Percentiles rank a stretch among this genome's conserved stretches.
Conservation (phyloP, 2,797 vertebrate genomes). For the Manis pentadactyla region DNA sequence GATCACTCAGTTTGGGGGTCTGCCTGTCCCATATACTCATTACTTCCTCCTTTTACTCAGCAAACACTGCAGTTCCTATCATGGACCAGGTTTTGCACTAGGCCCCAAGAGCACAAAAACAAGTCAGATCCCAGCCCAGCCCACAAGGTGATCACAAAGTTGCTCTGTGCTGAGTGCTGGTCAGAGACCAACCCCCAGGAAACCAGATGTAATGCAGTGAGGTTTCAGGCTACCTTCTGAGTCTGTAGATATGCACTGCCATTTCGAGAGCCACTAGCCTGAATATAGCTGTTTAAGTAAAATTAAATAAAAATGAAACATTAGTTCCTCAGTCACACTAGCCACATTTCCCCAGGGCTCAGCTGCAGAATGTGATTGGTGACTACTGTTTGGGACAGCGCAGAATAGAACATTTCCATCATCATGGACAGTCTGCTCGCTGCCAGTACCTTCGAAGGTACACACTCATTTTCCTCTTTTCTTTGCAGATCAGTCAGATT, state of each 20-base stretch:
- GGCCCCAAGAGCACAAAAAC: not conserved
- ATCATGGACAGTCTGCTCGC: not conserved
- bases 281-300: not conserved
- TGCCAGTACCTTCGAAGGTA: not conserved
- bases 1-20: not conserved
- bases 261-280: not conserved
- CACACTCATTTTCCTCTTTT: conserved; percentile 52
- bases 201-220: not conserved
- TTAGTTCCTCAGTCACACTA: not conserved
- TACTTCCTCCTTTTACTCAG: not conserved
- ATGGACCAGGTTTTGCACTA: not conserved
- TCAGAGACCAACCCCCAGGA: not conserved
- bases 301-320: conserved; percentile 14
- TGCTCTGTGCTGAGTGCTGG: not conserved
- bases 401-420: not conserved
- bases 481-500: conserved; percentile 91
- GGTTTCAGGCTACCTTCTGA: not conserved
- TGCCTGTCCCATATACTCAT: not conserved
- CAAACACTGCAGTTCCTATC: not conserved
- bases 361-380: not conserved
- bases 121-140: not conserved
- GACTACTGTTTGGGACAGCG: too few relatives aligned
- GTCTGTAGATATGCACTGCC: not conserved
- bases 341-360: not conserved
- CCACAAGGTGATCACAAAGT: not conserved